Base-by-base conservation (phyloP, 2,797 vertebrate species). In the Tapera naevia region DNA sequence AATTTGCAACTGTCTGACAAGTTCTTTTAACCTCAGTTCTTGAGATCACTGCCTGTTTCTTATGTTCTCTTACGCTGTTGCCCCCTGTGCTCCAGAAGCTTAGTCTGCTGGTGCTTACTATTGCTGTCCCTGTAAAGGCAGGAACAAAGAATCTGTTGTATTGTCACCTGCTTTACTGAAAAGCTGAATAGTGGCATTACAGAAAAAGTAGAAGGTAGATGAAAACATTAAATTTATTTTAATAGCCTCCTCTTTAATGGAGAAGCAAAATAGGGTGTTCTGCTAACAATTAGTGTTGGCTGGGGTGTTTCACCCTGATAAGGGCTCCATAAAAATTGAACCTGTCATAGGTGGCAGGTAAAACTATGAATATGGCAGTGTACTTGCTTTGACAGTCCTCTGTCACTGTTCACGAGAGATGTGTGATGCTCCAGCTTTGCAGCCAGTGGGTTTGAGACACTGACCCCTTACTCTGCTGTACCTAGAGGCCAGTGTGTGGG, bases 301-400 rank as follows among this genome's bases (percentile, higher is more conserved):
- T 57, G 5, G 53, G 7, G 10, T 41, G 13, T 60, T 67, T n/a
- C 65, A n/a, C 22, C 22, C 33, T 61, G 35, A 13, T 54, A 30
- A 69, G 75, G 33, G 32, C n/a, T 18, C 10, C 3, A 2, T 84
- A 8, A 89, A 58, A 35, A 32, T 3, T 10, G 35, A 57, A 19
- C 17, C 39, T 74, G 10, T 75, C n/a, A 2, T 1, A 6, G 35
- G 50, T 53, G 57, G 28, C 14, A 51, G 54, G 28, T 58, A n/a
- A 19, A 64, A 11, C 32, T 17, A 2, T 3, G 25, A 66, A 5
- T 6, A 3, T 9, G 23, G 25, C 35, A 11, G 66, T 1, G 0
- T 33, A 4, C 10, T 39, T 58, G 25, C n/a, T 62, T 28, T 48
- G 66, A 7, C 71, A 23, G 1, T 58, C 0, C 0, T 27, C 37